phyloP scores from a whole-genome alignment of 2,113 vertebrate species.

The Ceratotherium simum region DNA sequence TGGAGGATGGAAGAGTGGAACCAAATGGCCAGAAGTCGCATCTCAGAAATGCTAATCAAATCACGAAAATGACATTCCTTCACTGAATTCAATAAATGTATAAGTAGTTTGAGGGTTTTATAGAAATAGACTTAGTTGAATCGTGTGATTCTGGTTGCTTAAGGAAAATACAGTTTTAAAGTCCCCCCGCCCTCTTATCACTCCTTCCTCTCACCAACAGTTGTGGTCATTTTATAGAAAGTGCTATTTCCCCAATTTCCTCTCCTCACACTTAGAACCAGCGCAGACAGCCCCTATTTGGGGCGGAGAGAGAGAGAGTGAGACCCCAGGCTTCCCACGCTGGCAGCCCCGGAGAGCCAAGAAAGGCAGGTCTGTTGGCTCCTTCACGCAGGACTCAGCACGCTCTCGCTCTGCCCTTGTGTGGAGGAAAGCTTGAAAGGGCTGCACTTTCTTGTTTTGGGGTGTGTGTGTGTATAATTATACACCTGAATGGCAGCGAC shows the following conservation, averaged over 20 bases:
- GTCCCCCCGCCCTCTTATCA: not conserved
- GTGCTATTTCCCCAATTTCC: constrained; percentile 68
- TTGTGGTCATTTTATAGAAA: constrained; percentile 80
- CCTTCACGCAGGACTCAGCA: constrained; percentile 18
- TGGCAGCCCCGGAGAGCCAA: constrained; percentile 18
- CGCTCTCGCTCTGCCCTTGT: not conserved
- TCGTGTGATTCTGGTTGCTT: not conserved
- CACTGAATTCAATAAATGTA: rapidly evolving
- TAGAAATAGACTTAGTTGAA: not conserved
- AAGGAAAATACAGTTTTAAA: constrained; percentile 55
- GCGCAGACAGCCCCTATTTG: not conserved
- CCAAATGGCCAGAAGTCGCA: rapidly evolving
- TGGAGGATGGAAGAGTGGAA: no score
- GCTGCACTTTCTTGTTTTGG: not conserved
- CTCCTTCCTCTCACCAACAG: not conserved
- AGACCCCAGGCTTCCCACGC: constrained; percentile 56
- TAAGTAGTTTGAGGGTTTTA: not conserved
- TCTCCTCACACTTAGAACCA: constrained; percentile 48
- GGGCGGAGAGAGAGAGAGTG: constrained; percentile 53
- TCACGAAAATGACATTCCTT: not conserved
- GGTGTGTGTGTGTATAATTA: not conserved
- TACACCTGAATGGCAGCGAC: not conserved
- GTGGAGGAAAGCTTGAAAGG: not conserved
- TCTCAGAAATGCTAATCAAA: not conserved
- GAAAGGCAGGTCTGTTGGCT: constrained; percentile 76